Percentiles rank a stretch among this genome's conserved stretches.
Evolutionary conservation across 2,797 vertebrate genomes (phyloP).

Genomic region (Hippocampus kuda): DNA sequence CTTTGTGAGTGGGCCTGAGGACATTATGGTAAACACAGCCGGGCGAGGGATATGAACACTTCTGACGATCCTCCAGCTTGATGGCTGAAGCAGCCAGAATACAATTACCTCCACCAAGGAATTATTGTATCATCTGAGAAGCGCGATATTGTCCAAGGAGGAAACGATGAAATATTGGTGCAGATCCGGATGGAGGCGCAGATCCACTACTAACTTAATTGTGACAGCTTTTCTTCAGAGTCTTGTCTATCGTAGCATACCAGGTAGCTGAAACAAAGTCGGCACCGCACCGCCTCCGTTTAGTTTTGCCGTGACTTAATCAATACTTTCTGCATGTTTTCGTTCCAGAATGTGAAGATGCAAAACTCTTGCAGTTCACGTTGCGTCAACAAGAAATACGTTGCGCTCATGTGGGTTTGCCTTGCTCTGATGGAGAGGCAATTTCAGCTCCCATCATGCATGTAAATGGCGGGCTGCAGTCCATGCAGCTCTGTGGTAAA

Average conservation of each 20-base stretch:
- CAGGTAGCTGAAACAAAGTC: background rate
- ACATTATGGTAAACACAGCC: background rate
- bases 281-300: background rate
- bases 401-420: background rate
- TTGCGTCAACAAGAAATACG: background rate
- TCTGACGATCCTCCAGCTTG: background rate
- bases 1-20: background rate
- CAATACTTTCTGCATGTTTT: background rate
- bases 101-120: background rate
- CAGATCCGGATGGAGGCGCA: background rate
- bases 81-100: background rate
- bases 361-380: background rate
- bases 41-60: background rate
- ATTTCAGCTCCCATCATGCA: slow-evolving; percentile 4
- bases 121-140: background rate
- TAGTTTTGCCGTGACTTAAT: background rate
- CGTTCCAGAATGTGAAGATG: background rate
- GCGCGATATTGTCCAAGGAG: background rate
- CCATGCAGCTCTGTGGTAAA: slow-evolving; percentile 14
- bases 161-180: background rate
- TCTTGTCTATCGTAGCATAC: background rate
- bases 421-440: slow-evolving; percentile 4
- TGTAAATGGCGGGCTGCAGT: slow-evolving; percentile 8
- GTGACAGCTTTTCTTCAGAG: background rate
- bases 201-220: background rate